Base-by-base conservation (phyloP, 2,888 invertebrate species). In the Lissocephala sabroskyi region DNA sequence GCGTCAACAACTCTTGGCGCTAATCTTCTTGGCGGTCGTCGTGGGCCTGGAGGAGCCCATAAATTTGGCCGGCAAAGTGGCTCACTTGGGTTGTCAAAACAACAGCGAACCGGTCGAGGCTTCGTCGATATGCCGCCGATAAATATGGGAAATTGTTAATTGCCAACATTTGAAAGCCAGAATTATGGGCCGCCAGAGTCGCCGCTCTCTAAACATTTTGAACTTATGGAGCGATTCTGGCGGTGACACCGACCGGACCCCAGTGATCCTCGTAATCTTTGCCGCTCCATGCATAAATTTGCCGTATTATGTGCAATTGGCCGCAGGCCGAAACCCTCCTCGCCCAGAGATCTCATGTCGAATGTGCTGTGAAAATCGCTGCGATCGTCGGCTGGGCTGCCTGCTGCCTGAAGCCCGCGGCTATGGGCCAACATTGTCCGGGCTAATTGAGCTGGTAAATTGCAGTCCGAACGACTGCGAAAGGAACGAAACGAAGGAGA, bases 11-110 rank as follows among this genome's bases (percentile, higher is more conserved):
- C 64, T 71, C 57, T 55, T 54, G 41, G 53, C 59, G n/a, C n/a
- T n/a, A n/a, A n/a, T n/a, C n/a, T n/a, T n/a, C n/a, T n/a, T n/a
- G n/a, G n/a, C n/a, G n/a, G n/a, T n/a, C n/a, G n/a, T n/a, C n/a
- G n/a, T n/a, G n/a, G n/a, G n/a, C n/a, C n/a, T n/a, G n/a, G n/a
- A n/a, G 42, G 55, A 48, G 42, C 56, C 50, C 71, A 56, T 77
- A 65, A 77, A 70, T 60, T 49, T 17, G 7, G 4, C 14, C 4
- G 46, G 45, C 43, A 57, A 52, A 64, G 60, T 62, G 70, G 49
- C 59, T 62, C 62, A 66, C 64, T 70, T 70, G 60, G 56, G 56
- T 37, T 73, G 71, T 73, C 71, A 77, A 40, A 73, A 73, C 75
- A 77, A 48, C 13, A 16, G 19, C 19, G 7, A 42, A 19, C 14